A percentile compares a stretch with the other conserved stretches of the same genome.
These are phyloP conservation scores for Neuroscelio doddi DNA, from an alignment of 2,888 invertebrate species.

Conservation along the genomic window DNA sequence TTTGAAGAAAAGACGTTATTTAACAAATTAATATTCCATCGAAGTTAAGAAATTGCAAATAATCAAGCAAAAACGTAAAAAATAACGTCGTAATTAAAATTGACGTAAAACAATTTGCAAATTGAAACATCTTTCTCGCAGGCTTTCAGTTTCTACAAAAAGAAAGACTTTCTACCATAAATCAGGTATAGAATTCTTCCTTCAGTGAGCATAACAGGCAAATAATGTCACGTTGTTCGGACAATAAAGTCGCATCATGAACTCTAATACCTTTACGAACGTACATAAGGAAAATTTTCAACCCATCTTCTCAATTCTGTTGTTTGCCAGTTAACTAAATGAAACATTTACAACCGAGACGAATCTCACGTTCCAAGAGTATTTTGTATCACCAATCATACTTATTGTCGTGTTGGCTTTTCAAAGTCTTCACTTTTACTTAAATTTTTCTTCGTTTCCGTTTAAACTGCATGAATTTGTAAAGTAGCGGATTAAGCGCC, in stretches of 20 bases:
- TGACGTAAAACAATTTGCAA: background rate
- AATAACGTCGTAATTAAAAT: background rate
- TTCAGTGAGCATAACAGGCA: background rate
- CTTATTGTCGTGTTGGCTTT: too few species aligned
- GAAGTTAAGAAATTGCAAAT: background rate
- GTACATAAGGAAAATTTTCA: background rate
- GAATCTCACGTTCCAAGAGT: background rate
- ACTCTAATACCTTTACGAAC: background rate
- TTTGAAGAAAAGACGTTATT: too few species aligned
- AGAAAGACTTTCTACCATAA: too few species aligned
- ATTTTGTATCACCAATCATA: conserved; percentile 1
- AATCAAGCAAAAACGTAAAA: background rate
- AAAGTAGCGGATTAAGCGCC: background rate
- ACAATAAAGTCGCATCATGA: conserved; percentile 5
- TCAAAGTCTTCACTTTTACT: background rate
- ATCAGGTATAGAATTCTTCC: background rate
- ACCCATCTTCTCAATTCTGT: background rate
- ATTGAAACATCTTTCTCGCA: too few species aligned
- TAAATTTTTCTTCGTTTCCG: background rate
- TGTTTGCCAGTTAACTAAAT: background rate
- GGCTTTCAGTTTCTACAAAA: too few species aligned
- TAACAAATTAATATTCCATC: too few species aligned
- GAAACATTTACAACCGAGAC: conserved; percentile 1
- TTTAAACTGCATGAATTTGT: background rate
- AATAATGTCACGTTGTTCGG: conserved; percentile 4